Base-by-base conservation (phyloP, 1,140 invertebrate genomes). In the Micrasema minimum region DNA sequence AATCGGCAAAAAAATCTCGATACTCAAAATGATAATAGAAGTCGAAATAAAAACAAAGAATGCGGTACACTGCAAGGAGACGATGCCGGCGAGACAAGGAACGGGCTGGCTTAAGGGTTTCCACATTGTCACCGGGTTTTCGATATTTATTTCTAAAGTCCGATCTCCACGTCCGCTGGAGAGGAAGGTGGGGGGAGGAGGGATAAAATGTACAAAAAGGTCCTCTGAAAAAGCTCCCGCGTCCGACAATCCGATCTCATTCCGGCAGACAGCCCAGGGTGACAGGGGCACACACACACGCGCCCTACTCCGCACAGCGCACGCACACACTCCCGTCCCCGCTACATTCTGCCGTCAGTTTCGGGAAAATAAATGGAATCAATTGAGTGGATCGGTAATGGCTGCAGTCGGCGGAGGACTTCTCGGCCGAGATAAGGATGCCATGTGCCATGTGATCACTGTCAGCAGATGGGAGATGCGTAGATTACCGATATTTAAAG, bases 1-100 rank as follows among this genome's bases (percentile, higher is more conserved):
- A 75, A 71, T 71, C 61, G 66, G 31, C 59, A 67, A 72, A 72
- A 74, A 75, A 73, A 14, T n/a, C 22, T 59, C 66, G 66, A 69
- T 75, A 67, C 67, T 68, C 61, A 72, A 75, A 75, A 75, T 75
- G 73, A 75, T 75, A 75, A 75, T 75, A 75, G 73, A 71, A 75
- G 69, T 69, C 73, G 57, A 75, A 66, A 74, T 74, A 74, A 74
- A 70, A 74, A 67, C 72, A 62, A 70, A 67, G 72, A 74, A 74
- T 74, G 72, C 62, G 59, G 59, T 65, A 65, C 72, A 61, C 51
- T 62, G 55, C 62, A 45, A 61, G 37, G 72, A 50, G 68, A 51
- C 72, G 43, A 57, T 12, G 46, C 14, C 18, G 23, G 35, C 35
- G 35, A 41, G 66, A 57, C 66, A 67, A 72, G 71, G 51, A 51